Conservation (phyloP, 2,113 vertebrate genomes). For the Maccullochella peelii region DNA sequence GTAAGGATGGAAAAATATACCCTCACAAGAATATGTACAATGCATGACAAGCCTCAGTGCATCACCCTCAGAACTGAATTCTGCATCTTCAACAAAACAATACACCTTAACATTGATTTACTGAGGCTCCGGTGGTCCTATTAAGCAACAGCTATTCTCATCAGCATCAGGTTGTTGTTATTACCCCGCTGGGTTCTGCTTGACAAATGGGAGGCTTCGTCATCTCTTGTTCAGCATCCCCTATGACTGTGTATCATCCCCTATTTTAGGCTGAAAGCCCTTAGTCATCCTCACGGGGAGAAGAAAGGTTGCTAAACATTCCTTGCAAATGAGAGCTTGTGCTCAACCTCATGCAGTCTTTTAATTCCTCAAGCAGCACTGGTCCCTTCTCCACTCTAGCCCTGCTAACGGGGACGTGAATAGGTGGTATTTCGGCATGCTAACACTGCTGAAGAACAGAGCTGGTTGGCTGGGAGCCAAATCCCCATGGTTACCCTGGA, state of each 20-base stretch:
- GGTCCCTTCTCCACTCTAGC: not conserved
- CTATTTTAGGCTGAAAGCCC: slow-evolving; percentile 68
- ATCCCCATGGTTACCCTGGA: slow-evolving; percentile 80
- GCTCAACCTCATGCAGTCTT: slow-evolving; percentile 62
- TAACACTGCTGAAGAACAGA: slow-evolving; percentile 53
- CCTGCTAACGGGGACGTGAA: slow-evolving; percentile 47
- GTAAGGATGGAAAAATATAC: not conserved
- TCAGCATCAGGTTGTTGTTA: slow-evolving; percentile 62
- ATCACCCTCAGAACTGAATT: not conserved
- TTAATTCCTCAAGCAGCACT: slow-evolving; percentile 55
- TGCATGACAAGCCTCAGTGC: not conserved
- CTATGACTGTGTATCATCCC: slow-evolving; percentile 75
- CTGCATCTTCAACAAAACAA: slow-evolving; percentile 40
- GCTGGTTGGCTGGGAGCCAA: slow-evolving; percentile 74
- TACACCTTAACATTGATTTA: slow-evolving; percentile 10
- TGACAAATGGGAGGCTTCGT: slow-evolving; percentile 66
- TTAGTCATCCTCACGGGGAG: slow-evolving; percentile 75
- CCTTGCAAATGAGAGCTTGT: slow-evolving; percentile 70
- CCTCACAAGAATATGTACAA: slow-evolving; percentile 6
- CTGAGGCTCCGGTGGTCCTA: not conserved
- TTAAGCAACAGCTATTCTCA: slow-evolving; percentile 44
- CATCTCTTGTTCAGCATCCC: slow-evolving; percentile 59
- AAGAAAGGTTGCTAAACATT: slow-evolving; percentile 64
- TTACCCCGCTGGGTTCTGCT: slow-evolving; percentile 45
- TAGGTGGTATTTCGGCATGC: slow-evolving; percentile 74